Percentiles rank a stretch among this genome's conserved stretches.
Evolutionary conservation across 2,888 invertebrate genomes (phyloP).

Genomic region (Steinernema carpocapsae): DNA sequence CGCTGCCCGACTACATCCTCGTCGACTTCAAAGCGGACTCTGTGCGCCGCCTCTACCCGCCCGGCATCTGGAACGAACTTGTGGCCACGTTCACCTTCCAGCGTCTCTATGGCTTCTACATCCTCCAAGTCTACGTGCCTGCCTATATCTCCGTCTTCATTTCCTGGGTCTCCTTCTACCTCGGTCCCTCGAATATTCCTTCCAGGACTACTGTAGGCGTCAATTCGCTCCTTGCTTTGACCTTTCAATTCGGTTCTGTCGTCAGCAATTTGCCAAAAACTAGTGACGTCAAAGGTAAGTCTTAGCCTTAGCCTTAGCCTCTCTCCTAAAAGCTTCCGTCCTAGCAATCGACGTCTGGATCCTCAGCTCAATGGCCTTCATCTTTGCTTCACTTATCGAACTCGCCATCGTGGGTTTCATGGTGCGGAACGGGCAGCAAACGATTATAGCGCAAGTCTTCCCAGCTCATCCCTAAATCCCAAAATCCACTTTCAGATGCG

Average conservation of each 20-base stretch:
- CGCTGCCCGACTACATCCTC: slow-evolving; percentile 67
- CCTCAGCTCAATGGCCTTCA: slow-evolving; percentile 67
- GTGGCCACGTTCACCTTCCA: slow-evolving; percentile 69
- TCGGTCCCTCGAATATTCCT: slow-evolving; percentile 68
- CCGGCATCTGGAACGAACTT: slow-evolving; percentile 68
- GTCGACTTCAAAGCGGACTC: slow-evolving; percentile 62
- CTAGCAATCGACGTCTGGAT: slow-evolving; percentile 69
- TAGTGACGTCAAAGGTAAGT: slow-evolving; percentile 63
- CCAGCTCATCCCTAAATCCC: neutral
- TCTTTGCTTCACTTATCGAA: slow-evolving; percentile 67
- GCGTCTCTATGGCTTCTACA: slow-evolving; percentile 68
- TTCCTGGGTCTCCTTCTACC: slow-evolving; percentile 67
- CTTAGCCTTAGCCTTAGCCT: too few species aligned
- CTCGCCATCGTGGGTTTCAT: slow-evolving; percentile 67
- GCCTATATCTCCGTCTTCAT: slow-evolving; percentile 68
- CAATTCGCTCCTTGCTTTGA: slow-evolving; percentile 54
- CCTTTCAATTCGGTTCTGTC: slow-evolving; percentile 67
- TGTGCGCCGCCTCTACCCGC: slow-evolving; percentile 66
- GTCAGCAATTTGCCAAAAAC: slow-evolving; percentile 68
- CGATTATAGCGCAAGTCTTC: slow-evolving; percentile 50
- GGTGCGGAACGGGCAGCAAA: slow-evolving; percentile 53
- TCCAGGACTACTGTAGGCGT: slow-evolving; percentile 69
- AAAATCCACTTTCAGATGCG: slow-evolving; percentile 54
- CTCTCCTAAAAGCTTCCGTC: too few species aligned
- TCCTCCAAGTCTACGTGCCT: slow-evolving; percentile 65